Percentiles rank a stretch among this genome's conserved stretches.
Conservation (phyloP, 2,113 vertebrate genomes). For the Pantherophis guttatus region DNA sequence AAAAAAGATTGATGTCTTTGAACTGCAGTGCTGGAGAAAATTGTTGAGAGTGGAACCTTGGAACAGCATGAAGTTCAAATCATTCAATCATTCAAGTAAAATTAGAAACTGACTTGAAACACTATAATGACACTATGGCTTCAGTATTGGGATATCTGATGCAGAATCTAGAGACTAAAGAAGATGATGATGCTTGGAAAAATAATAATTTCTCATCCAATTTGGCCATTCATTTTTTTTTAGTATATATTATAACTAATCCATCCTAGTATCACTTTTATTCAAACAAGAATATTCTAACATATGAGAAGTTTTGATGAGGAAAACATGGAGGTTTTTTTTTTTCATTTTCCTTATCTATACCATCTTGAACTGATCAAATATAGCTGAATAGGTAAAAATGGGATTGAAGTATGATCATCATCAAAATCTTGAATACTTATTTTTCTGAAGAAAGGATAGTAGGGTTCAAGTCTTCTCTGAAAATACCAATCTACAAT, state of each 20-base stretch:
- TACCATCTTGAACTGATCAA: neutral
- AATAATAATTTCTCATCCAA: no score
- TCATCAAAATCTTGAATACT: neutral
- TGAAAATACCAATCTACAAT: neutral
- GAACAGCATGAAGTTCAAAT: neutral
- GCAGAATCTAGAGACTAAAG: neutral
- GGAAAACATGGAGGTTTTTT: neutral
- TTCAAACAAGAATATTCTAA: neutral
- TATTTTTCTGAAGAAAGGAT: neutral
- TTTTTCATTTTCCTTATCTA: neutral
- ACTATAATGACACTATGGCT: neutral
- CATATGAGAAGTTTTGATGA: neutral
- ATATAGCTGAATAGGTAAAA: neutral
- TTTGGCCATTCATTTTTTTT: no score
- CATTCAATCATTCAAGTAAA: neutral
- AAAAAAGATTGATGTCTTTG: neutral
- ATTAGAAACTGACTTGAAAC: neutral
- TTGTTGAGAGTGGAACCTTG: neutral
- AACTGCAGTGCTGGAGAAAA: neutral
- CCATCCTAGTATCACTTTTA: no score
- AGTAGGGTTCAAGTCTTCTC: neutral
- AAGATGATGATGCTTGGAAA: no score
- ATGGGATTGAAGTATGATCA: neutral
- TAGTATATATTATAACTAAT: no score
- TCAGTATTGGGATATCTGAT: neutral